Percentiles rank a stretch among this genome's conserved stretches.
Evolutionary conservation across 2,888 invertebrate species (phyloP).

Genomic region (Ptilodon capucinus): DNA sequence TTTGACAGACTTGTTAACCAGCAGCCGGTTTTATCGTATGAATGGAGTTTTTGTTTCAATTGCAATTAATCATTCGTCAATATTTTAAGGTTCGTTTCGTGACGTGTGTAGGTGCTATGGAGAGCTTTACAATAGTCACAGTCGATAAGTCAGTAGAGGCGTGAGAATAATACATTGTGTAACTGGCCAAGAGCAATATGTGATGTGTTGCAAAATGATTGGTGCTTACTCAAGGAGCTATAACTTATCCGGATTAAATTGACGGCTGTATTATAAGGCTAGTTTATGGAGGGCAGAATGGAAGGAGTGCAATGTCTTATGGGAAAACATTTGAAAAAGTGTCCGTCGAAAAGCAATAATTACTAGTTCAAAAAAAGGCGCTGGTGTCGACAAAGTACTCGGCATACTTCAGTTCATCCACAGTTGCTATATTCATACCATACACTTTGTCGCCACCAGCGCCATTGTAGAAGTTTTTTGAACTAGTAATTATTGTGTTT

Average conservation of each 20-base stretch:
- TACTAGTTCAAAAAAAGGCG: too few relatives aligned
- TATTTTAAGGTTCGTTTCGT: slow-evolving; percentile 15
- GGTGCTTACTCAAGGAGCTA: slow-evolving; percentile 12
- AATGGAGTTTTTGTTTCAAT: too few relatives aligned
- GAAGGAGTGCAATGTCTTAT: slow-evolving; percentile 16
- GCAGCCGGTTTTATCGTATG: too few relatives aligned
- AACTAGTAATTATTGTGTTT: too few relatives aligned
- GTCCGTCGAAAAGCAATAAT: too few relatives aligned
- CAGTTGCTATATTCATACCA: too few relatives aligned
- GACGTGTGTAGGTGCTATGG: slow-evolving; percentile 39
- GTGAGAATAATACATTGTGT: slow-evolving; percentile 17
- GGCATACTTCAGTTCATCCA: too few relatives aligned
- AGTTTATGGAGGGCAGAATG: slow-evolving; percentile 4
- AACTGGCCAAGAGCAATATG: slow-evolving; percentile 18
- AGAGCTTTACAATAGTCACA: slow-evolving; percentile 35
- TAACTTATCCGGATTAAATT: slow-evolving; percentile 11
- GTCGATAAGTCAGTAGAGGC: slow-evolving; percentile 27
- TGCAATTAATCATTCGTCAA: slow-evolving; percentile 43
- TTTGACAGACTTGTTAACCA: too few relatives aligned
- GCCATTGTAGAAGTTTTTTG: too few relatives aligned
- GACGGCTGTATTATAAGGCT: slow-evolving; percentile 9
- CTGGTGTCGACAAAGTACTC: too few relatives aligned
- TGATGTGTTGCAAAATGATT: slow-evolving; percentile 20
- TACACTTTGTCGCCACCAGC: too few relatives aligned
- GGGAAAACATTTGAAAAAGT: too few relatives aligned